These are phyloP conservation scores for Pseudococcus longispinus DNA, from an alignment of 2,888 invertebrate genomes.

Conservation along the genomic window DNA sequence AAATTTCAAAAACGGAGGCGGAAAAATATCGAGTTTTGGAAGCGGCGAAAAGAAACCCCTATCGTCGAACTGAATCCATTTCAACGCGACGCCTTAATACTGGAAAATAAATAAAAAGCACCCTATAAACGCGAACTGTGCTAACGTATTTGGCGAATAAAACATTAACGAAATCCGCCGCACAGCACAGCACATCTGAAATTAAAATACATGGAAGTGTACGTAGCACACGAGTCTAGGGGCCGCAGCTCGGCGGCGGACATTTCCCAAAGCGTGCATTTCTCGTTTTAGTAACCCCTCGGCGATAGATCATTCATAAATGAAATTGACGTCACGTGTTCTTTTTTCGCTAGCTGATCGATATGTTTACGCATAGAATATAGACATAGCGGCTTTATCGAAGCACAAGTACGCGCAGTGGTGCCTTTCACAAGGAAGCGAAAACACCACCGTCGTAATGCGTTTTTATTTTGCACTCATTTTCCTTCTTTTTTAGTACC, in stretches of 20 bases:
- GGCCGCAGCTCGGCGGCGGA: not conserved
- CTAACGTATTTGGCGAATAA: not conserved
- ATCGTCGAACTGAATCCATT: not conserved
- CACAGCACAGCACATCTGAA: not conserved
- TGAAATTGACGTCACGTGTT: slow-evolving; percentile 46
- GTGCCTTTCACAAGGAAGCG: slow-evolving; percentile 41
- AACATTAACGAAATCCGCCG: slow-evolving; percentile 24
- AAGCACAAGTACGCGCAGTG: slow-evolving; percentile 20
- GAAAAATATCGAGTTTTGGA: not conserved
- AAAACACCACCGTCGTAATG: not conserved
- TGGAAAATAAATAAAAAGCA: slow-evolving; percentile 17
- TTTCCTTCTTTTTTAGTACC: not conserved
- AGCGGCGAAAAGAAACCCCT: not conserved
- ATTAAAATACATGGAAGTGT: not conserved
- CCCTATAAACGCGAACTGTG: not conserved
- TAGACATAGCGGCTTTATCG: slow-evolving; percentile 30
- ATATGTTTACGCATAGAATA: slow-evolving; percentile 34
- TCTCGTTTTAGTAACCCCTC: slow-evolving; percentile 44
- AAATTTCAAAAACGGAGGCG: not conserved
- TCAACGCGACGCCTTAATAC: slow-evolving; percentile 6
- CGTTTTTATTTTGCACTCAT: not conserved
- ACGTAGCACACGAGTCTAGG: not conserved
- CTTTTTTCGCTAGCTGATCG: slow-evolving; percentile 38
- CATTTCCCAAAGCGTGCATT: slow-evolving; percentile 22
- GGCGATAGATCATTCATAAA: slow-evolving; percentile 39